A percentile compares a stretch with the other conserved stretches of the same genome.
phyloP scores from a whole-genome alignment of 2,113 vertebrate genomes.

The Malaclemys terrapin region DNA sequence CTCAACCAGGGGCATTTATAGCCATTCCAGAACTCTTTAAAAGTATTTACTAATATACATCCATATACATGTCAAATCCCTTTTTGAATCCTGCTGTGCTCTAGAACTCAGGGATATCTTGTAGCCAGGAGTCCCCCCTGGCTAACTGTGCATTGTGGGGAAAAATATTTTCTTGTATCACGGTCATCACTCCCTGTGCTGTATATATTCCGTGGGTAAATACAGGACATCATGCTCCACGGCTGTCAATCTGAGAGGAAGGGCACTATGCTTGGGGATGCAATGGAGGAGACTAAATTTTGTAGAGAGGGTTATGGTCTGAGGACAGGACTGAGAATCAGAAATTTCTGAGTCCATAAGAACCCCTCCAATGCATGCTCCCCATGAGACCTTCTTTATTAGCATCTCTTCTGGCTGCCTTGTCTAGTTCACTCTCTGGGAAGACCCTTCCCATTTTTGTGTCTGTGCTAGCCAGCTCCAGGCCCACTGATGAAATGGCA shows the following conservation, averaged over 20 bases:
- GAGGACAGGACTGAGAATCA: not conserved
- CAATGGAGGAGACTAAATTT: not conserved
- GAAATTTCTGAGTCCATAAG: not conserved
- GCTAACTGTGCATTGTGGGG: slow-evolving; percentile 36
- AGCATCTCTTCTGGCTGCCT: not conserved
- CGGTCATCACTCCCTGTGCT: not conserved
- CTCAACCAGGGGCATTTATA: not conserved
- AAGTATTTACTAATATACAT: slow-evolving; percentile 1
- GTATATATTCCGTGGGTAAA: slow-evolving; percentile 28
- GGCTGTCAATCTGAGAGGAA: not conserved
- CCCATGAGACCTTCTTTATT: not conserved
- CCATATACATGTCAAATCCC: not conserved
- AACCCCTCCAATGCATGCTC: not conserved
- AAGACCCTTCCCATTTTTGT: not conserved
- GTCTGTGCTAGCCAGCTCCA: not conserved
- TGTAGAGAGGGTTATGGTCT: not conserved
- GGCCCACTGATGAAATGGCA: not conserved
- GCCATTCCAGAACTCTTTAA: not conserved
- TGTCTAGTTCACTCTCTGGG: not conserved
- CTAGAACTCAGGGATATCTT: slow-evolving; percentile 37
- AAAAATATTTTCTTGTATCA: not conserved
- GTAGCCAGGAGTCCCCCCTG: slow-evolving; percentile 31
- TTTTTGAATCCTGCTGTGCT: slow-evolving; percentile 11
- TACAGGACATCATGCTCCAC: slow-evolving; percentile 17
- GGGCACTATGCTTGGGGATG: slow-evolving; percentile 5